Base-by-base conservation (phyloP, 2,797 vertebrate genomes). In the Catamblyrhynchus diadema region DNA sequence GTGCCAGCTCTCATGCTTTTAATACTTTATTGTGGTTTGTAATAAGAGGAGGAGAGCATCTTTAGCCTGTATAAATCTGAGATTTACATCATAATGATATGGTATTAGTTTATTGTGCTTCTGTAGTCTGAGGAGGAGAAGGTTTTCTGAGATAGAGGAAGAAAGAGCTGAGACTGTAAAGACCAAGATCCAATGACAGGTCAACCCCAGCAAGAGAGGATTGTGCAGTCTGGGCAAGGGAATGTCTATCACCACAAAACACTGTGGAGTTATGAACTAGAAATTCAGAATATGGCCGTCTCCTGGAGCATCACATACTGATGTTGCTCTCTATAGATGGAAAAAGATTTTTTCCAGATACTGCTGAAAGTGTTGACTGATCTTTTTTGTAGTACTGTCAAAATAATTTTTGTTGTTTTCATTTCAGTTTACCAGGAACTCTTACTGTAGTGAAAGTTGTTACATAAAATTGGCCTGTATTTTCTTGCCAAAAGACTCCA, bases 81-180 rank as follows among this genome's bases (percentile, higher is more conserved):
- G 30, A 12, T 42, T 19, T 25, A 2, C 14, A 1, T 57, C 25
- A 10, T 6, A 2, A 5, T n/a, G 5, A 17, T 9, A 0, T 32
- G 14, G 3, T 6, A 3, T 16, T 50, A 10, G 11, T 25, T 75
- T 8, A 20, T 11, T 67, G 2, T 48, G 22, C 39, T 78, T 51
- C 14, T 69, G 28, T 28, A n/a, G 23, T 41, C 23, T 60, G 39
- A 65, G 22, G 79, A 50, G 17, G 19, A 6, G 4, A 11, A 3
- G 1, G 13, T 75, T 86, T 90, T 61, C 35, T 85, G 67, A 69
- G 21, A 7, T 27, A 12, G 3, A 21, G 37, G 39, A 60, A 25
- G 39, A 22, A 41, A 18, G 28, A 72, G 32, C 5, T 69, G 59
- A 50, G 57, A 5, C 14, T 65, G 15, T 44, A 22, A 50, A 75